Conservation (phyloP, 2,888 invertebrate genomes). For the Platycheirus albimanus region DNA sequence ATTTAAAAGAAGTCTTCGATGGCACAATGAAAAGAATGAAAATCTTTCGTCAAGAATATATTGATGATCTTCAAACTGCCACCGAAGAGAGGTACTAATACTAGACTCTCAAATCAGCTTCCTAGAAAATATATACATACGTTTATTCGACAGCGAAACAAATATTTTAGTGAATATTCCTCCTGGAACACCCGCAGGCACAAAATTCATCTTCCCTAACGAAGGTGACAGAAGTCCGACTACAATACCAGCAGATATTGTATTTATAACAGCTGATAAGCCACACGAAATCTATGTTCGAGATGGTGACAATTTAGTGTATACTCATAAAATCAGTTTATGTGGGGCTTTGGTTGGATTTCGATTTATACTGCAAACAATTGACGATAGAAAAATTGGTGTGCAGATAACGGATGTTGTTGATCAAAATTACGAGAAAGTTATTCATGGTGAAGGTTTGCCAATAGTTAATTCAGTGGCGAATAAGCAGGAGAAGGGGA, state of each 20-base stretch:
- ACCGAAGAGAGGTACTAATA: constrained; percentile 84
- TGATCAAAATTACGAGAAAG: constrained; percentile 87
- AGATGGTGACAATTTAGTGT: constrained; percentile 87
- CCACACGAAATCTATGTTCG: constrained; percentile 86
- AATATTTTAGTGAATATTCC: constrained; percentile 89
- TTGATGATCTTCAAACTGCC: constrained; percentile 85
- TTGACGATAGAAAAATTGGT: constrained; percentile 88
- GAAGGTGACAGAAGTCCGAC: constrained; percentile 92
- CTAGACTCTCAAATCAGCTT: neutral
- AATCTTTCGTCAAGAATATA: constrained; percentile 88
- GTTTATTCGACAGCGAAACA: constrained; percentile 84
- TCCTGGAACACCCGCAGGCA: constrained; percentile 89
- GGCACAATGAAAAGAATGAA: constrained; percentile 93
- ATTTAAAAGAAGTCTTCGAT: constrained; percentile 87
- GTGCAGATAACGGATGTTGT: constrained; percentile 89
- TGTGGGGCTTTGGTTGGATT: constrained; percentile 89
- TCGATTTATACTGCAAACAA: constrained; percentile 86
- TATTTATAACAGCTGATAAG: constrained; percentile 89
- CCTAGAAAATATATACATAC: neutral
- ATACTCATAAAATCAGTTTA: constrained; percentile 85
- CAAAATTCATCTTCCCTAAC: constrained; percentile 89
- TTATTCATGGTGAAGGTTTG: constrained; percentile 89
- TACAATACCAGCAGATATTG: constrained; percentile 87
- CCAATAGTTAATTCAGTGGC: constrained; percentile 86
- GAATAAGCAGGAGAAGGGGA: constrained; percentile 83